Evolutionary conservation across 2,888 invertebrate genomes (phyloP).

Genomic region (Pharmacophagus antenor): DNA sequence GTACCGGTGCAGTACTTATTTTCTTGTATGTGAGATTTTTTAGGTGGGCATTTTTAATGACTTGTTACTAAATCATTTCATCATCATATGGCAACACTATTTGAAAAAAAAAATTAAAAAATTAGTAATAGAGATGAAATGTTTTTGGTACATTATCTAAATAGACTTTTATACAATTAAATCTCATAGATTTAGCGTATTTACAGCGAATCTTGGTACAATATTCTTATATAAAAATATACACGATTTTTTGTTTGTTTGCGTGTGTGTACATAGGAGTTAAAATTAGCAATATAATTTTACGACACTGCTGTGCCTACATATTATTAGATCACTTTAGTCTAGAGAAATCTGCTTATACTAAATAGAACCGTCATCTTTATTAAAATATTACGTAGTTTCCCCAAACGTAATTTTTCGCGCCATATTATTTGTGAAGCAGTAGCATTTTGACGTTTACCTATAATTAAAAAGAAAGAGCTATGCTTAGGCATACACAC

Average conservation of each 20-base stretch:
- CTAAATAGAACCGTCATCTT: constrained; percentile 12
- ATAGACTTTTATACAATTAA: background rate
- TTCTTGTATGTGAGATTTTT: constrained; percentile 13
- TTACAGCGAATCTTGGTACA: constrained; percentile 1
- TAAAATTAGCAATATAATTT: constrained; percentile 2
- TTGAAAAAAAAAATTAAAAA: background rate
- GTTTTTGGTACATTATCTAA: background rate
- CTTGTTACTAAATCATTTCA: background rate
- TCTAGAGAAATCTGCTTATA: too few species aligned
- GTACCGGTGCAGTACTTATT: constrained; percentile 11
- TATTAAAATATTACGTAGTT: background rate
- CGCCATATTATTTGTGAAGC: too few species aligned
- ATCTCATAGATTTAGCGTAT: background rate
- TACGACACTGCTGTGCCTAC: constrained; percentile 7
- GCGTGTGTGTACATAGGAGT: constrained; percentile 15
- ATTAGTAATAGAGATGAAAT: background rate
- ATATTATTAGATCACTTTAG: constrained; percentile 1
- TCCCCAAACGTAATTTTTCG: too few species aligned
- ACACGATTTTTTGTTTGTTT: constrained; percentile 11
- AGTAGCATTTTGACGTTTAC: too few species aligned
- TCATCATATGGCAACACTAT: constrained; percentile 4
- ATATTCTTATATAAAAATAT: constrained; percentile 6
- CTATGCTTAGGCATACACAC: too few species aligned
- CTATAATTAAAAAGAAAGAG: too few species aligned
- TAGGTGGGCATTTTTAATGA: background rate